phyloP scores from a whole-genome alignment of 2,113 vertebrate genomes.

The Chlorocebus sabaeus region DNA sequence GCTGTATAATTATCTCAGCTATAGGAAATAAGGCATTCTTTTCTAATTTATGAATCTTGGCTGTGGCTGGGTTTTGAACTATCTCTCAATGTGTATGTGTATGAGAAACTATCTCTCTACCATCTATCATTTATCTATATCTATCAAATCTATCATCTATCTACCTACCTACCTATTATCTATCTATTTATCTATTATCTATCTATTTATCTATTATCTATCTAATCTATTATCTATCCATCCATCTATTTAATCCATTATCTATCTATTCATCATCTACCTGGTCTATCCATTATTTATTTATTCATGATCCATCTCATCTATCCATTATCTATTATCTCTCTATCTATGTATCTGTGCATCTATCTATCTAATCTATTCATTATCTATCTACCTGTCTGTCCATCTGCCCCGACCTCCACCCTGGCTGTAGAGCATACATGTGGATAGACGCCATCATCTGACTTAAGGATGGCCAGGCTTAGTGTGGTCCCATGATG shows the following conservation, averaged over 20 bases:
- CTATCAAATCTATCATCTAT: too few relatives aligned
- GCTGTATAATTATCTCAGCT: background rate
- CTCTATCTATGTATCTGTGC: too few relatives aligned
- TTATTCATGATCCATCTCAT: too few relatives aligned
- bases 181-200: too few relatives aligned
- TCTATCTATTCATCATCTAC: background rate
- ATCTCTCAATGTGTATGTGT: background rate
- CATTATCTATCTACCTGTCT: background rate
- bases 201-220: too few relatives aligned
- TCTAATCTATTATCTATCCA: too few relatives aligned
- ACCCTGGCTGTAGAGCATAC: background rate
- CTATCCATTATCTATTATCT: too few relatives aligned
- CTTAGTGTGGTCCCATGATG: too few relatives aligned
- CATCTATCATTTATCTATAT: too few relatives aligned
- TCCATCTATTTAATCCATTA: too few relatives aligned
- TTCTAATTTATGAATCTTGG: background rate
- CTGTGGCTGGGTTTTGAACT: background rate
- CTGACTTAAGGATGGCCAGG: background rate
- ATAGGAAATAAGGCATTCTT: background rate
- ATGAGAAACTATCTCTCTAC: background rate
- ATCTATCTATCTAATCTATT: background rate
- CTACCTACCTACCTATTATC: too few relatives aligned
- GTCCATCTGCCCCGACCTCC: background rate
- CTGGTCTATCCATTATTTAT: too few relatives aligned
- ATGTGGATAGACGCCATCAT: rapidly evolving